Conservation (phyloP, 2,797 vertebrate genomes). For the Lepilemur septentrionalis region DNA sequence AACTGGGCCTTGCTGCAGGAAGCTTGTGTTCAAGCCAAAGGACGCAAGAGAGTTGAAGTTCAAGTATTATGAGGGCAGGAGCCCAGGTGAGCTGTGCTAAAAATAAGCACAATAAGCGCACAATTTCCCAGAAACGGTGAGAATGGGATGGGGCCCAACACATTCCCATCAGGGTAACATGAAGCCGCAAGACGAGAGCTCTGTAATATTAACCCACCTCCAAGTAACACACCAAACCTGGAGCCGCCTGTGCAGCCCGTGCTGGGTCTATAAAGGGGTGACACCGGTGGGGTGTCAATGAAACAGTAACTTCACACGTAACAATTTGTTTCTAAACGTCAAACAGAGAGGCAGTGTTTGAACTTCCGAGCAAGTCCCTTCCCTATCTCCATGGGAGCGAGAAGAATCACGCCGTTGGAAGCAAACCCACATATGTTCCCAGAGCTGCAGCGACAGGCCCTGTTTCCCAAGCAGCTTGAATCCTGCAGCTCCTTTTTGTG, state of each 20-base stretch:
- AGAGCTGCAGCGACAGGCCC: neutral
- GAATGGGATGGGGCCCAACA: neutral
- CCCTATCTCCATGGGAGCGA: neutral
- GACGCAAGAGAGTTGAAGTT: neutral
- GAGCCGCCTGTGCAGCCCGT: neutral
- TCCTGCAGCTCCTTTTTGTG: neutral
- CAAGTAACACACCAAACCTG: neutral
- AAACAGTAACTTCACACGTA: slow-evolving; percentile 39
- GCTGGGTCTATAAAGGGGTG: neutral
- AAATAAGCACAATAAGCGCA: neutral
- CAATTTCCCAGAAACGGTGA: slow-evolving; percentile 48
- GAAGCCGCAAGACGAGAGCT: neutral
- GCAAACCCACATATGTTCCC: neutral
- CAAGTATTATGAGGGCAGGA: neutral
- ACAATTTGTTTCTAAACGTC: neutral
- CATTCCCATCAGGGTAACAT: neutral
- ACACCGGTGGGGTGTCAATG: neutral
- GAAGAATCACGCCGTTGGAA: neutral
- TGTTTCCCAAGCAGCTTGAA: neutral
- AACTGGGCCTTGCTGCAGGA: slow-evolving; percentile 16
- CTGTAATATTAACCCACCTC: neutral
- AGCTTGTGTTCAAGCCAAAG: neutral
- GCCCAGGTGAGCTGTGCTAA: neutral
- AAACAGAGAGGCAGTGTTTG: slow-evolving; percentile 35
- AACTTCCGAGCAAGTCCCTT: neutral